Conservation (phyloP, 2,797 vertebrate genomes). For the Dermochelys coriacea region DNA sequence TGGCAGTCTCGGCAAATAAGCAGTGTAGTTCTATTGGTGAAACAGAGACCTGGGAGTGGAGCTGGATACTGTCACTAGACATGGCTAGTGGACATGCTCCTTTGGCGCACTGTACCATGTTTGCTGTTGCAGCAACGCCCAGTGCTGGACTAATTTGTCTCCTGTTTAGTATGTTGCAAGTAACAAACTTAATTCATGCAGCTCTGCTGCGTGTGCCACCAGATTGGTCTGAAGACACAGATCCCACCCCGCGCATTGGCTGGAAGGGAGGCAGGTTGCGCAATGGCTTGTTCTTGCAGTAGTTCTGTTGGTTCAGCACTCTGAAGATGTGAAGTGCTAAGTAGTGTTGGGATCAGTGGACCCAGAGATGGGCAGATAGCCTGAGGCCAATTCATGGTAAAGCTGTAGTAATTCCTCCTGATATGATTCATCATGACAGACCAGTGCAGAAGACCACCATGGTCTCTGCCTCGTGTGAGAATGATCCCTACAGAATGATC, state of each 20-base stretch:
- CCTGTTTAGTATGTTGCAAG: not conserved
- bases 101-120: not conserved
- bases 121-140: not conserved
- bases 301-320: too few relatives aligned
- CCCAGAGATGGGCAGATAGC: not conserved
- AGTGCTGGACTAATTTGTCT: not conserved
- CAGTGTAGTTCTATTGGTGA: not conserved
- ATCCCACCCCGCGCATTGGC: not conserved
- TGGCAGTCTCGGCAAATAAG: not conserved
- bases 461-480: too few relatives aligned
- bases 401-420: accelerated
- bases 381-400: not conserved
- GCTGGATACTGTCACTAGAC: not conserved
- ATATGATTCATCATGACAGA: not conserved
- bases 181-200: not conserved
- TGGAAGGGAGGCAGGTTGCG: not conserved
- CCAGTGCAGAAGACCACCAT: not conserved
- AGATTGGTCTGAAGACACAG: not conserved
- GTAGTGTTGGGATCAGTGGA: not conserved
- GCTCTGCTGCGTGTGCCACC: not conserved
- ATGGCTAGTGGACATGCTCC: not conserved
- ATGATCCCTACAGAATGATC: not conserved
- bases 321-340: not conserved
- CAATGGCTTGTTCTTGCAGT: not conserved
- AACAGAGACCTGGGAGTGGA: not conserved